Percentiles rank a stretch among this genome's conserved stretches.
Evolutionary conservation across 2,797 vertebrate genomes (phyloP).

Genomic region (Acropternis orthonyx): DNA sequence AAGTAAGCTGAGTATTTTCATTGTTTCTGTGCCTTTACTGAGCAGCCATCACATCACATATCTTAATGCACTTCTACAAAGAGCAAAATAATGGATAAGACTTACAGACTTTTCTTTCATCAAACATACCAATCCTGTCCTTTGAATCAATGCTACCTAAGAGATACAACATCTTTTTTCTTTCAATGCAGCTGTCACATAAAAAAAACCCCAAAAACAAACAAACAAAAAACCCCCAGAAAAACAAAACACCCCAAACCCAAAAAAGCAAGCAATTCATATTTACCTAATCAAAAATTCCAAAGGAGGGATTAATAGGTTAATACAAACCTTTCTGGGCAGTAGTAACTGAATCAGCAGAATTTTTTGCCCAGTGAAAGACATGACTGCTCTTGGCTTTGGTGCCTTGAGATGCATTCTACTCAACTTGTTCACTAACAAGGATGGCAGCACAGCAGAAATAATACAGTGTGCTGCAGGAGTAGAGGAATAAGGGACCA

Average conservation of each 20-base stretch:
- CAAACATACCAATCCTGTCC: neutral
- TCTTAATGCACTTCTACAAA: neutral
- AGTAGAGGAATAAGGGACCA: neutral
- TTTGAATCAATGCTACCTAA: neutral
- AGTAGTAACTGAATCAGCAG: neutral
- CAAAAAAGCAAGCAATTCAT: neutral
- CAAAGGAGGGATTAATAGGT: neutral
- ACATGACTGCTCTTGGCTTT: neutral
- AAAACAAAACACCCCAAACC: too few relatives aligned
- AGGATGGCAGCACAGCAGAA: neutral
- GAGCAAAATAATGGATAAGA: neutral
- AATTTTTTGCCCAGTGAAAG: neutral
- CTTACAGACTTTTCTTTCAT: neutral
- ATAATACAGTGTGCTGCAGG: neutral
- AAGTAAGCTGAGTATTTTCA: neutral
- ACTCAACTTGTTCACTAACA: neutral
- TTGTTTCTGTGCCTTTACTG: neutral
- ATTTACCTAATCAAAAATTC: neutral
- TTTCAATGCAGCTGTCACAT: neutral
- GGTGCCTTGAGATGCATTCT: neutral
- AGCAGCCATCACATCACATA: neutral
- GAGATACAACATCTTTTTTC: neutral
- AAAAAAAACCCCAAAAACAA: neutral
- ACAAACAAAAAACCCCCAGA: neutral
- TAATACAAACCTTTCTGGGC: neutral